Evolutionary conservation across 1,140 invertebrate species (phyloP).

Genomic region (Pseudomyrmex flavicornis): DNA sequence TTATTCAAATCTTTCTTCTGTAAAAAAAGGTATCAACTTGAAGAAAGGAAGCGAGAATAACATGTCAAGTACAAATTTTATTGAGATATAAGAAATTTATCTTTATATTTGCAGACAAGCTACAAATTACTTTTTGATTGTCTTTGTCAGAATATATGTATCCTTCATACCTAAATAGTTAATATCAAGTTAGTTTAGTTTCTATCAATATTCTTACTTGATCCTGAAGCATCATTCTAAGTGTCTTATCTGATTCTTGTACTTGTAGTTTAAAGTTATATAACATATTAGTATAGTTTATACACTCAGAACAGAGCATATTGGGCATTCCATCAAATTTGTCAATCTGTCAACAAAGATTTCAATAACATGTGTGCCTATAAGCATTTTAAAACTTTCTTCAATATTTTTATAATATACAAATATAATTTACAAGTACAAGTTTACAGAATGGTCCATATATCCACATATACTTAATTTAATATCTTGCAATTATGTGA

Average conservation of each 20-base stretch:
- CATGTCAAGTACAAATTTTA: too few species aligned
- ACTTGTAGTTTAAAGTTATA: slow-evolving; percentile 81
- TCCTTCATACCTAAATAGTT: background rate
- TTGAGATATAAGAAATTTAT: too few species aligned
- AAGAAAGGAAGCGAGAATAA: background rate
- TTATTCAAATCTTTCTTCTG: slow-evolving; percentile 44
- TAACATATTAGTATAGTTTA: slow-evolving; percentile 79
- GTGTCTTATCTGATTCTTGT: slow-evolving; percentile 79
- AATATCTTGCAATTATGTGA: background rate
- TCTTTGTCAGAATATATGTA: too few species aligned
- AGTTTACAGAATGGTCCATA: too few species aligned
- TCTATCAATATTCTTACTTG: slow-evolving; percentile 52
- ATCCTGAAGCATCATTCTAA: slow-evolving; percentile 77
- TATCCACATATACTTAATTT: too few species aligned
- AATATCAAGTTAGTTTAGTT: slow-evolving; percentile 21
- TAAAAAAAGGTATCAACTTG: slow-evolving; percentile 27
- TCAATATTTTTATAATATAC: background rate
- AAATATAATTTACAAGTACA: background rate
- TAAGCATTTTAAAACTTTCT: background rate
- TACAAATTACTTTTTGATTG: too few species aligned
- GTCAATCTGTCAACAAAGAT: slow-evolving; percentile 75
- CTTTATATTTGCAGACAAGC: too few species aligned
- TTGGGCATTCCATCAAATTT: slow-evolving; percentile 80
- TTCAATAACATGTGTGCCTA: background rate
- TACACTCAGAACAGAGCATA: slow-evolving; percentile 82